Evolutionary conservation across 2,797 vertebrate genomes (phyloP), one percentile per base, ranked within the genome.

Genomic region (Aphelocoma californica): DNA sequence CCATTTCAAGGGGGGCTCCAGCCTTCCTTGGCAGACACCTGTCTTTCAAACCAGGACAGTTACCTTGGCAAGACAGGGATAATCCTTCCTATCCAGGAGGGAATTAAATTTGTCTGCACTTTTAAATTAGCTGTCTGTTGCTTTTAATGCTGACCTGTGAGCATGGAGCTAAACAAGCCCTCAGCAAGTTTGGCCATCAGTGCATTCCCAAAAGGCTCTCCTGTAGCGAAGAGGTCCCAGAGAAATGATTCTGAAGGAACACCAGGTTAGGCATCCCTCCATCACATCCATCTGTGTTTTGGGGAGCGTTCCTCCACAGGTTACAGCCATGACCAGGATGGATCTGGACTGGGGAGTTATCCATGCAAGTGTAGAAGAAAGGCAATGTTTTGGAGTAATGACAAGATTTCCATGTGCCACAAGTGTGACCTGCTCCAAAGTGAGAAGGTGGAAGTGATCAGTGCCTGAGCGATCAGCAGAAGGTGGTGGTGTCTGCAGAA

Each of bases 281-380:
- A 25, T 12, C 0, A 0, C 45, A 64, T 3, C 4, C 36, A 8
- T 18, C 17, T 56, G 44, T 34, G 31, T 21, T 66, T 38, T 38
- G 20, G 26, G 57, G 3, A 66, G 23, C 7, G 14, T 3, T 64
- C 18, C 24, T 47, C 12, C 31, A 56, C 47, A 28, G 10, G 8
- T 40, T 66, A 20, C 14, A 3, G 20, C 13, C 3, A 1, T 23
- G 36, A 56, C 5, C 42, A 54, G 18, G 19, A 36, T 20, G 19
- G 48, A 72, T 36, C 14, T 18, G 11, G 21, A 11, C 0, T 32
- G 19, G 13, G 16, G 15, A 17, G 62, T 66, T 79, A 56, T n/a
- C 58, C 28, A 12, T 13, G 25, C 12, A 61, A 34, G 24, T 25
- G 24, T 10, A 51, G 36, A 44, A 79, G 12, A 64, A 66, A 58